Base-by-base conservation (phyloP, 2,888 invertebrate species). In the Andricus curvator region DNA sequence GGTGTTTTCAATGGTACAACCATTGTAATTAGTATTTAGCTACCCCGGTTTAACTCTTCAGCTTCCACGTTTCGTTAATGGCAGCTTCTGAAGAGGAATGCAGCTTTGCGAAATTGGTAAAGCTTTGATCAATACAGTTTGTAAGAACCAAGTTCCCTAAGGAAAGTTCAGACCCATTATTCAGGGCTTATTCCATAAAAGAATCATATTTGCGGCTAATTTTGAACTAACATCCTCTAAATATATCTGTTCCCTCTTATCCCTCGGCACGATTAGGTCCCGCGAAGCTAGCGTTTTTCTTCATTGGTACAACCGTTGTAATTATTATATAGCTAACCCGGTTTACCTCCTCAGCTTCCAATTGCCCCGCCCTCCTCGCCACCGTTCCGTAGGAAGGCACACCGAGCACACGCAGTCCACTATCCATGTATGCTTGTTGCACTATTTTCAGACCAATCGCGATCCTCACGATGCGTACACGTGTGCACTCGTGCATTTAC, bases 261-360 rank as follows among this genome's bases (percentile, higher is more conserved):
- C 22, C 41, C 66, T 37, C 22, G n/a, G 41, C 66, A 41, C 11
- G 11, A 68, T 68, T 25, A 70, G 5, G 48, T 70, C 15, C 13
- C 44, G 9, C 1, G 25, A 48, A 48, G 48, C 44, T 44, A 15
- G 44, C 1, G 41, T 68, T 68, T 48, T 68, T 48, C 48, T 68
- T 41, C 15, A 68, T 68, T 11, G 44, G 25, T 68, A 68, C 25
- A 74, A 74, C 74, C 86, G 87, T 87, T 87, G 87, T 88, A 88
- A 87, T 87, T 87, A 87, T 85, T 87, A 56, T 56, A 56, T 51
- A 88, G 84, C 86, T 86, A 88, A 86, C 86, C 84, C 86, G 82
- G 86, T 85, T 88, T 87, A 88, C 86, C 70, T 51, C 51, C 48
- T 70, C 74, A n/a, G 74, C 51, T 74, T 56, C 67, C 48, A 74